Percentiles rank a stretch among this genome's conserved stretches.
These are phyloP conservation scores for Eleutherodactylus coqui DNA, from an alignment of 2,797 vertebrate species.

Conservation along the genomic window DNA sequence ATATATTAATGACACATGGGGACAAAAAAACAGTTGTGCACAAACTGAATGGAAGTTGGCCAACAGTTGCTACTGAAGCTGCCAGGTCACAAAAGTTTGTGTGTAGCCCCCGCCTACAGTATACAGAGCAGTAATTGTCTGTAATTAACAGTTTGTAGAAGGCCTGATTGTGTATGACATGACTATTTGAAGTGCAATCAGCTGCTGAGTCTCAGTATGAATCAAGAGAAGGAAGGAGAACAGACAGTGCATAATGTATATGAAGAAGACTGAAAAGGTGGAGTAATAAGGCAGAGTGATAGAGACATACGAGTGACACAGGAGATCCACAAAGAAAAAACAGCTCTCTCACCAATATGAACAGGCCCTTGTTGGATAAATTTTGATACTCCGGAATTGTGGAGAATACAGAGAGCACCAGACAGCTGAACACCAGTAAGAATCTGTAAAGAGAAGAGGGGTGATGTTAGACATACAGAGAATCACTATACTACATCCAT, in stretches of 20 bases:
- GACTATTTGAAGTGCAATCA: constrained; percentile 4
- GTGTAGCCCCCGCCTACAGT: background rate
- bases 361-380: constrained; percentile 91
- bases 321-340: background rate
- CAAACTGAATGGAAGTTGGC: no score
- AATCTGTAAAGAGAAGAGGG: constrained; percentile 83
- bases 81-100: background rate
- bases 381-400: constrained; percentile 95
- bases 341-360: constrained; percentile 89
- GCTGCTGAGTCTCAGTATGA: constrained; percentile 64
- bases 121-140: constrained; percentile 1
- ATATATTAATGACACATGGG: background rate
- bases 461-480: background rate
- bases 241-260: background rate
- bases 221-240: background rate
- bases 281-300: background rate
- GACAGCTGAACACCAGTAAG: constrained; percentile 95
- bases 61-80: background rate
- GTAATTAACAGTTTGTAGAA: constrained; percentile 10
- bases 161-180: background rate
- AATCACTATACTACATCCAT: background rate
- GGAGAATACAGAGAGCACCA: constrained; percentile 98
- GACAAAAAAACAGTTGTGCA: no score
- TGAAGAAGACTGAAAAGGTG: background rate
- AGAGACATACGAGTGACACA: constrained; percentile 27